phyloP scores from a whole-genome alignment of 2,797 vertebrate genomes.

The Mus minutoides region DNA sequence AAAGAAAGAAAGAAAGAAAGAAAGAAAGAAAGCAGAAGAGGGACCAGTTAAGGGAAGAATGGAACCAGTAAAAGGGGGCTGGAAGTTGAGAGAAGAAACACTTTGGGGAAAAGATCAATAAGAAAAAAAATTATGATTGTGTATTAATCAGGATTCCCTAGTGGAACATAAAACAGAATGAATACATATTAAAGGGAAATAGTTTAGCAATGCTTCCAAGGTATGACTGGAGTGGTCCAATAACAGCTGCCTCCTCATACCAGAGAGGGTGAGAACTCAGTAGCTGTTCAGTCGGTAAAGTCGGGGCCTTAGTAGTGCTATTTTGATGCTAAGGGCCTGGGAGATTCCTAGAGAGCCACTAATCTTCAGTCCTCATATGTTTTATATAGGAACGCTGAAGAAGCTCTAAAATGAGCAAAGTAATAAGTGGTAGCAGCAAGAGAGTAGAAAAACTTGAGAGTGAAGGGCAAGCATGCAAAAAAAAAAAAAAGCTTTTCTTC shows the following conservation, averaged over 20 bases:
- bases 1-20: too few relatives aligned
- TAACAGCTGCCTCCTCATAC: background rate
- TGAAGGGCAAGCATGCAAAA: background rate
- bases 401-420: background rate
- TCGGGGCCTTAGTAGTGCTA: background rate
- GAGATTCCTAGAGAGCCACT: background rate
- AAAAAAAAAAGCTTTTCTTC: background rate
- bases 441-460: background rate
- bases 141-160: background rate
- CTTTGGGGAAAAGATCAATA: background rate
- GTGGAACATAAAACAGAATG: background rate
- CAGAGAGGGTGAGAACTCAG: background rate
- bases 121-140: background rate
- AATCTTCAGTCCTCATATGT: background rate
- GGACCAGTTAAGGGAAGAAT: background rate
- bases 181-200: background rate
- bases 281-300: background rate
- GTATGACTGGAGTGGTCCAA: background rate
- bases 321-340: background rate
- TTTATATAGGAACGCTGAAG: background rate
- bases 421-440: background rate
- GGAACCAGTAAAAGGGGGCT: background rate
- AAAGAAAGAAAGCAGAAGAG: background rate
- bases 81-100: background rate
- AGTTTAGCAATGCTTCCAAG: background rate